A percentile compares a stretch with the other conserved stretches of the same genome.
Evolutionary conservation across 2,888 invertebrate species (phyloP).

Genomic region (Fissipunctia ypsillon): DNA sequence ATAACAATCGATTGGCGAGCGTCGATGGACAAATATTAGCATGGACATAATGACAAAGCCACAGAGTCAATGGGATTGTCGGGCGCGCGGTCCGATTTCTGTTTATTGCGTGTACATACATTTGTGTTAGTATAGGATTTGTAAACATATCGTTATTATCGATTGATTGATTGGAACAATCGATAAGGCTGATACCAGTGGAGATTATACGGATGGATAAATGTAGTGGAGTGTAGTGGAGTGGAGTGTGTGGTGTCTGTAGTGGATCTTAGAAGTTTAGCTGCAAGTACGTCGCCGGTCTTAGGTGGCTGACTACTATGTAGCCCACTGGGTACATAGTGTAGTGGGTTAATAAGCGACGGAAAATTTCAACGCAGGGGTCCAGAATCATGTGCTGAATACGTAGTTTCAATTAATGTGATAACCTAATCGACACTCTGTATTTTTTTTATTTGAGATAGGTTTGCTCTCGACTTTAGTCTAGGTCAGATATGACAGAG

Average conservation of each 20-base stretch:
- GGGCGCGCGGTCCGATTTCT: constrained; percentile 77
- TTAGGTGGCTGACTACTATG: neutral
- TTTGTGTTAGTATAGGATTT: constrained; percentile 64
- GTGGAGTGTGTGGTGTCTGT: too few species aligned
- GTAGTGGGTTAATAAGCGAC: too few species aligned
- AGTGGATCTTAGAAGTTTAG: neutral
- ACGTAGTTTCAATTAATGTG: too few species aligned
- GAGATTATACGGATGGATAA: neutral
- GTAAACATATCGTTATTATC: constrained; percentile 37
- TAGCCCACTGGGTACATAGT: too few species aligned
- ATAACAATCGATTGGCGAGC: constrained; percentile 75
- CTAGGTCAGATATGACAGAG: too few species aligned
- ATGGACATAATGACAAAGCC: constrained; percentile 88
- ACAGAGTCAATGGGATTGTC: constrained; percentile 83
- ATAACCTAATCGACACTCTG: too few species aligned
- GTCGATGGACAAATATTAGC: constrained; percentile 84
- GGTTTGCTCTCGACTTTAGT: too few species aligned
- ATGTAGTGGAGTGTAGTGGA: too few species aligned
- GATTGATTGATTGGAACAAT: constrained; percentile 34
- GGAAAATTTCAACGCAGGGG: too few species aligned
- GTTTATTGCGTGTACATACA: constrained; percentile 67
- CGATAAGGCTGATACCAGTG: constrained; percentile 5
- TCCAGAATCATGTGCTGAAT: too few species aligned
- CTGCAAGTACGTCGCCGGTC: neutral
- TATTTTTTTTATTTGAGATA: too few species aligned